These are phyloP conservation scores for Ophion slaviceki DNA, from an alignment of 2,888 invertebrate species.

Conservation along the genomic window DNA sequence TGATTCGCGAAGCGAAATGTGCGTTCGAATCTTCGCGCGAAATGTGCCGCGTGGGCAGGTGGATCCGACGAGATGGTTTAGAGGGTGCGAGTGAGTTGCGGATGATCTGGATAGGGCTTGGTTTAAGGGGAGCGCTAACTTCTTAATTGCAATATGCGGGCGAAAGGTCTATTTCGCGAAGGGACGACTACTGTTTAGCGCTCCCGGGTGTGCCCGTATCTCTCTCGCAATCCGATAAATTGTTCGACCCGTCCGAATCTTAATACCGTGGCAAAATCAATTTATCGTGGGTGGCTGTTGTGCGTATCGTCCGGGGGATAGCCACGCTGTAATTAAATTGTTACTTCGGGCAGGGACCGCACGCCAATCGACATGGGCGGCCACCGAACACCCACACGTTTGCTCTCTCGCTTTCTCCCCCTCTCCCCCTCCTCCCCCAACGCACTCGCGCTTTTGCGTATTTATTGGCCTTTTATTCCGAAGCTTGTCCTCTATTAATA, in stretches of 20 bases:
- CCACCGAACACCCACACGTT: constrained; percentile 75
- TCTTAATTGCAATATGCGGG: constrained; percentile 69
- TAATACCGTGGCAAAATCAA: constrained; percentile 83
- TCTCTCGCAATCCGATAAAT: constrained; percentile 66
- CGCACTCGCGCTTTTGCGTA: constrained; percentile 53
- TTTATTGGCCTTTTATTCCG: constrained; percentile 77
- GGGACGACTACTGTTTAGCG: constrained; percentile 80
- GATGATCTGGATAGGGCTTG: constrained; percentile 30
- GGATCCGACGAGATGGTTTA: constrained; percentile 20
- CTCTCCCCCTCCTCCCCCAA: constrained; percentile 15
- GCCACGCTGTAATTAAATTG: constrained; percentile 83
- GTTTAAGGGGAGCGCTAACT: constrained; percentile 64
- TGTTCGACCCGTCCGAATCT: constrained; percentile 73
- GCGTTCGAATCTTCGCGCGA: neutral
- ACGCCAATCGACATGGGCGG: constrained; percentile 82
- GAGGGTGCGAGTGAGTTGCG: constrained; percentile 31
- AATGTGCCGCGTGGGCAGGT: neutral
- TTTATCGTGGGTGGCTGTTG: constrained; percentile 83
- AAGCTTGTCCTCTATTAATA: constrained; percentile 79
- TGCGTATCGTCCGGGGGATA: constrained; percentile 76
- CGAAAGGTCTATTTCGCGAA: constrained; percentile 60
- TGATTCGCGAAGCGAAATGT: neutral
- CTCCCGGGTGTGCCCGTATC: constrained; percentile 75
- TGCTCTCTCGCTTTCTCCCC: constrained; percentile 37
- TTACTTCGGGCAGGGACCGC: constrained; percentile 82